phyloP scores from a whole-genome alignment of 2,113 vertebrate species.

The Manacus vitellinus region DNA sequence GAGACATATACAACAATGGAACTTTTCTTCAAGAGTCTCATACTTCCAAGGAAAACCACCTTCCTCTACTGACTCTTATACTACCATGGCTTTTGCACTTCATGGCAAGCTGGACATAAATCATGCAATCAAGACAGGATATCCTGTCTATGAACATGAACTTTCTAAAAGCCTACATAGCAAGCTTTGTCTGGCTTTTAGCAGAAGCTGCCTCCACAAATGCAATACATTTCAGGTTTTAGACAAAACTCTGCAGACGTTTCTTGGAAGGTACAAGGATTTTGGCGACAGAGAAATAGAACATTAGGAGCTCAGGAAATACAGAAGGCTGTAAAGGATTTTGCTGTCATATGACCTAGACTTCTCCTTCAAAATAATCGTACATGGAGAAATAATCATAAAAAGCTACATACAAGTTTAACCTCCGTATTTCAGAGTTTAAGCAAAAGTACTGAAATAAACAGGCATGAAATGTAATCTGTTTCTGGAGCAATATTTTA shows the following conservation, averaged over 20 bases:
- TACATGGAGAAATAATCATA: neutral
- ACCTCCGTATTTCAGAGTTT: neutral
- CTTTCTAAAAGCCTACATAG: neutral
- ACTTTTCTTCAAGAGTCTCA: neutral
- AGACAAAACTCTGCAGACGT: neutral
- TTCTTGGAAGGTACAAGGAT: neutral
- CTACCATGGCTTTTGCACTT: neutral
- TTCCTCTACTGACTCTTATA: neutral
- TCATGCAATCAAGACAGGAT: neutral
- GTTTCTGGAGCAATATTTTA: neutral
- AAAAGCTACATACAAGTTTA: neutral
- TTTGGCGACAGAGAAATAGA: neutral
- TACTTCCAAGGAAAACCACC: neutral
- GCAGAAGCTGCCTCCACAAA: neutral
- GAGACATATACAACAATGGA: rapidly evolving
- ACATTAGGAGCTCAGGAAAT: neutral
- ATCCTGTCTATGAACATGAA: rapidly evolving
- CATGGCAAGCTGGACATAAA: neutral
- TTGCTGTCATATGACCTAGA: neutral
- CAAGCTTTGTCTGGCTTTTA: neutral
- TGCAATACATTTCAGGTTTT: neutral
- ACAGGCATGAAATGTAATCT: neutral
- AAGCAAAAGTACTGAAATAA: neutral
- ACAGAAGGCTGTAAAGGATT: neutral
- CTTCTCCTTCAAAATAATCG: neutral